Conservation (phyloP, 2,888 invertebrate species). For the Drepanosiphum platanoidis region DNA sequence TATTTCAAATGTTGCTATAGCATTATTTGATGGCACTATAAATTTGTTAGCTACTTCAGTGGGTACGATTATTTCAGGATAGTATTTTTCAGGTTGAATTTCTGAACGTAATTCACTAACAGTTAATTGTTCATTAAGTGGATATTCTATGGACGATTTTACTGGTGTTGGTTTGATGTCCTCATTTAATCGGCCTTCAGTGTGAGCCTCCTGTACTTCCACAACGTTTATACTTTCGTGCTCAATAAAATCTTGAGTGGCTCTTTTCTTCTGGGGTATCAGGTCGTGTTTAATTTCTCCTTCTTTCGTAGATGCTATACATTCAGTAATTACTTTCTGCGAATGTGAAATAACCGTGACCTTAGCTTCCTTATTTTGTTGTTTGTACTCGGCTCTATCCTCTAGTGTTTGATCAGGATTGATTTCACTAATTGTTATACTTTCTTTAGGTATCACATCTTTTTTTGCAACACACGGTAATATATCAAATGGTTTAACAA, state of each 20-base stretch:
- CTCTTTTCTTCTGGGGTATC: constrained; percentile 69
- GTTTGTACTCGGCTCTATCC: constrained; percentile 66
- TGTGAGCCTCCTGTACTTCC: constrained; percentile 74
- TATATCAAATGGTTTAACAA: constrained; percentile 30
- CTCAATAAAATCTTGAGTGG: constrained; percentile 72
- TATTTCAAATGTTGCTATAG: constrained; percentile 73
- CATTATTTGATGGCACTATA: constrained; percentile 75
- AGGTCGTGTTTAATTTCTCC: constrained; percentile 65
- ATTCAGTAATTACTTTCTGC: constrained; percentile 75
- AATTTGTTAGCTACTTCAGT: constrained; percentile 79
- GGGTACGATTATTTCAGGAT: constrained; percentile 81
- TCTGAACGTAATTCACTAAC: constrained; percentile 77
- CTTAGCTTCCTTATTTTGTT: constrained; percentile 70
- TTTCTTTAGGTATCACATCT: constrained; percentile 68
- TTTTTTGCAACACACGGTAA: constrained; percentile 66
- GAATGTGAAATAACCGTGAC: constrained; percentile 73
- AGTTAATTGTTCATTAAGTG: constrained; percentile 74
- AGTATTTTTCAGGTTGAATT: constrained; percentile 80
- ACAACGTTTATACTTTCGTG: constrained; percentile 75
- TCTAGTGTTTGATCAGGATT: constrained; percentile 66
- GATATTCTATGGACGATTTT: constrained; percentile 74
- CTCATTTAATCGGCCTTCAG: constrained; percentile 72
- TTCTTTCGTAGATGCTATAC: constrained; percentile 73
- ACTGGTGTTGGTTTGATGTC: constrained; percentile 69
- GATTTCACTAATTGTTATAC: constrained; percentile 69